Evolutionary conservation across 2,888 invertebrate species (phyloP).

Genomic region (Pachliopta kotzebuea): DNA sequence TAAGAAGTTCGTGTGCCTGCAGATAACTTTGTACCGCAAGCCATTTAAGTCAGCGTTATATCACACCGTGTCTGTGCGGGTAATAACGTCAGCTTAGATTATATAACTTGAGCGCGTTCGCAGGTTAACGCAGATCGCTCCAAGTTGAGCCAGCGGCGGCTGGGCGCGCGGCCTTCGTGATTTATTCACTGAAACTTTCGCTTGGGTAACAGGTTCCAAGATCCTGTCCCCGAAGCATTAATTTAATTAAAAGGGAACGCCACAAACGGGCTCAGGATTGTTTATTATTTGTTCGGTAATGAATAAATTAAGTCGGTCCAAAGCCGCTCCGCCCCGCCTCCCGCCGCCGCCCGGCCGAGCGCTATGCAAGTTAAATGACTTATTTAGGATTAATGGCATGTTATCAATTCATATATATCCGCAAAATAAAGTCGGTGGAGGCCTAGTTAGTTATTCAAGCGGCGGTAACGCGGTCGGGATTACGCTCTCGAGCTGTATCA

Average conservation of each 20-base stretch:
- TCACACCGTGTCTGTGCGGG: too few relatives aligned
- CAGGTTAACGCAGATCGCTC: neutral
- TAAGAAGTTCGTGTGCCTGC: too few relatives aligned
- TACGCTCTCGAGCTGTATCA: too few relatives aligned
- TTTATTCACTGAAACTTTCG: slow-evolving; percentile 22
- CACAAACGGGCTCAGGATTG: slow-evolving; percentile 16
- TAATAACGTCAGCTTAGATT: neutral
- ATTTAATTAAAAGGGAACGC: slow-evolving; percentile 25
- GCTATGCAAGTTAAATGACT: slow-evolving; percentile 3
- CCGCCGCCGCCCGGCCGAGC: neutral
- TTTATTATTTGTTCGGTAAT: slow-evolving; percentile 24
- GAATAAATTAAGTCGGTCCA: slow-evolving; percentile 19
- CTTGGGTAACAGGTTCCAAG: slow-evolving; percentile 9
- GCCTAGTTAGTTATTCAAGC: too few relatives aligned
- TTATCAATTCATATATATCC: neutral
- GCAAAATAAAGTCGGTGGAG: too few relatives aligned
- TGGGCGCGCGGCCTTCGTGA: slow-evolving; percentile 7
- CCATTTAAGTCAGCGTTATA: too few relatives aligned
- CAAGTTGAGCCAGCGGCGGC: neutral
- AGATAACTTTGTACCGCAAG: too few relatives aligned
- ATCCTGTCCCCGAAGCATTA: slow-evolving; percentile 7
- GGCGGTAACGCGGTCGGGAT: too few relatives aligned
- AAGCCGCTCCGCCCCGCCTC: neutral
- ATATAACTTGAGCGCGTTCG: neutral
- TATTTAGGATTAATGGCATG: slow-evolving; percentile 2